Evolutionary conservation across 2,888 invertebrate genomes (phyloP).

Genomic region (Nymphalis polychloros): DNA sequence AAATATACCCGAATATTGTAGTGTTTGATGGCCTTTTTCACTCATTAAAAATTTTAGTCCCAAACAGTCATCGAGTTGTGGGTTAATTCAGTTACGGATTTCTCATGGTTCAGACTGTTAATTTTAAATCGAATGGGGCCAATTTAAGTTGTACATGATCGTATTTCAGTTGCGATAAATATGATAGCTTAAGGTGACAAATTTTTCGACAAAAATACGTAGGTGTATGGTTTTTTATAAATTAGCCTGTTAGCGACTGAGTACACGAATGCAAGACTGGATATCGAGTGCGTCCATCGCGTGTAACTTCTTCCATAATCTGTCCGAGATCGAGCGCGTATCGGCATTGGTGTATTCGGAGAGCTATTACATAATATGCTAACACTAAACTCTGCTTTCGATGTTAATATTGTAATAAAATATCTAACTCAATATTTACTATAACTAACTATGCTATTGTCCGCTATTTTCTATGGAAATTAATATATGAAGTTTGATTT

Average conservation of each 20-base stretch:
- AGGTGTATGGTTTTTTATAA: constrained; percentile 23
- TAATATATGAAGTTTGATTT: constrained; percentile 9
- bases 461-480: constrained; percentile 13
- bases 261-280: constrained; percentile 31
- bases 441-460: constrained; percentile 7
- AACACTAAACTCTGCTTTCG: constrained; percentile 30
- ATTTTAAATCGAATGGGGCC: constrained; percentile 41
- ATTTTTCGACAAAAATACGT: constrained; percentile 11
- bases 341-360: constrained; percentile 30
- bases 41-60: constrained; percentile 7
- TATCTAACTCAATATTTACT: constrained; percentile 15
- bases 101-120: constrained; percentile 31
- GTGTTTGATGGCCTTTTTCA: background rate
- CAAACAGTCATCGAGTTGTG: constrained; percentile 31
- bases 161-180: constrained; percentile 28
- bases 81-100: constrained; percentile 35
- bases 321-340: constrained; percentile 1
- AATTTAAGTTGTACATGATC: constrained; percentile 38
- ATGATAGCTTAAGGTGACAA: constrained; percentile 20
- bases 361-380: constrained; percentile 10
- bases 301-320: constrained; percentile 17
- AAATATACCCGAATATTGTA: constrained; percentile 4
- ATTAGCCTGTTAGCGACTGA: constrained; percentile 26
- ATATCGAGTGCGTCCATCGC: constrained; percentile 23
- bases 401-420: constrained; percentile 29